These are phyloP conservation scores for Parapsyche elsis DNA, from an alignment of 1,140 invertebrate genomes.

Conservation along the genomic window DNA sequence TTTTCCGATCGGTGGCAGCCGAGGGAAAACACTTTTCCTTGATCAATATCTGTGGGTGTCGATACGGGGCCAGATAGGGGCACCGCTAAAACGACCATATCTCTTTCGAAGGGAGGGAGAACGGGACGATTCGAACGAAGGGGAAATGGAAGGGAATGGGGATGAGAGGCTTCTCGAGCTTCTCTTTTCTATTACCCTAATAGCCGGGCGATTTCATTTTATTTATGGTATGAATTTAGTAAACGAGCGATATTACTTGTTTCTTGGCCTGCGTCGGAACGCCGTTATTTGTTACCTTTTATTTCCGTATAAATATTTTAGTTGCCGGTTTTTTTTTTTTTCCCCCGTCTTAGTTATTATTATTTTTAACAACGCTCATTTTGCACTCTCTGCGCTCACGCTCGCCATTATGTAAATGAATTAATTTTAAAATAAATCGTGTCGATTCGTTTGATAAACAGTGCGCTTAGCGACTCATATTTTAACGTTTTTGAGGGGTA, in stretches of 20 bases:
- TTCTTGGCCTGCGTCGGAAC: conserved; percentile 56
- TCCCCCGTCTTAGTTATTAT: not conserved
- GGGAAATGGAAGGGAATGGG: not conserved
- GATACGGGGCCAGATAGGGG: conserved; percentile 13
- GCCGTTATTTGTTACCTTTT: conserved; percentile 57
- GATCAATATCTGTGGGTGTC: conserved; percentile 50
- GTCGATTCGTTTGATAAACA: conserved; percentile 46
- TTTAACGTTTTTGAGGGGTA: not conserved
- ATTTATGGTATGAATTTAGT: conserved; percentile 57
- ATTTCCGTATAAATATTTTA: conserved; percentile 57
- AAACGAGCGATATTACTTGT: conserved; percentile 57
- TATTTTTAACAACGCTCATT: not conserved
- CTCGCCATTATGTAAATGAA: conserved; percentile 55
- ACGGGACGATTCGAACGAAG: not conserved
- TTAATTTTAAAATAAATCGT: conserved; percentile 54
- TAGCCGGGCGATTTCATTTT: conserved; percentile 57
- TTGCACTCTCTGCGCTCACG: conserved; percentile 10
- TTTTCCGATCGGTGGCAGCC: conserved; percentile 25
- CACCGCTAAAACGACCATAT: conserved; percentile 50
- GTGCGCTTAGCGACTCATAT: conserved; percentile 27
- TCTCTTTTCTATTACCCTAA: conserved; percentile 57
- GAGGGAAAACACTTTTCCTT: conserved; percentile 51
- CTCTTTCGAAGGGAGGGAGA: conserved; percentile 24
- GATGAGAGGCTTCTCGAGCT: conserved; percentile 36
- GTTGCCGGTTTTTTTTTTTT: conserved; percentile 30